Evolutionary conservation across 2,113 vertebrate genomes (phyloP), one percentile per base, ranked within the genome.

Genomic region (Manacus vitellinus): DNA sequence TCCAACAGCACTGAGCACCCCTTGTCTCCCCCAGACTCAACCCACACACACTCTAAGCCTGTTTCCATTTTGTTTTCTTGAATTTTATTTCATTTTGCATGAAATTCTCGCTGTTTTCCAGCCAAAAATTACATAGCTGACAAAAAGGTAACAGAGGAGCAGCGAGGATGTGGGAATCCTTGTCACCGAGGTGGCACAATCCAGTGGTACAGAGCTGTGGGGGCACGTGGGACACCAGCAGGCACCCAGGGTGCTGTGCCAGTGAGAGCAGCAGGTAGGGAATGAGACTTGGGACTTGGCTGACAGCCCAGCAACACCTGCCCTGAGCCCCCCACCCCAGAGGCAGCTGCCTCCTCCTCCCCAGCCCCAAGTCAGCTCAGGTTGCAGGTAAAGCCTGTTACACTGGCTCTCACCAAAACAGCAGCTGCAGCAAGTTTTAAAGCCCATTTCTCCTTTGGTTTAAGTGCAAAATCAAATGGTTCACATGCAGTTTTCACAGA

Each of bases 41-140:
- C 43, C 30, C 17, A 0, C n/a, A 39, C 11, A 16, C 0, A 0
- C 27, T 41, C 27, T 8, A 6, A 20, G 25, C 41, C 31, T 4
- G 0, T 35, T 81, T 66, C 56, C 30, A 3, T 85, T 86, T 82
- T 72, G 39, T 93, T 88, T 92, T 65, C 70, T 92, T 95, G 54
- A 79, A 70, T 59, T 97, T 97, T 95, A 96, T 95, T 97, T n/a
- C 46, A 84, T 82, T 94, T 89, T 82, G 66, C 94, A 85, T 93
- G 90, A 76, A 91, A 70, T 55, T 91, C 12, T 43, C 3, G 14
- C 86, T 72, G 65, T 94, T 81, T 81, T 84, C 67, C 96, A 94
- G 86, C 91, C 65, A 71, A 71, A 74, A 86, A 81, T 47, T 4
- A 92, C 44, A 28, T 2, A 72, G 59, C 87, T 22, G 72, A 84